These are phyloP conservation scores for Ursus arctos DNA, from an alignment of 2,113 vertebrate species.

Conservation along the genomic window DNA sequence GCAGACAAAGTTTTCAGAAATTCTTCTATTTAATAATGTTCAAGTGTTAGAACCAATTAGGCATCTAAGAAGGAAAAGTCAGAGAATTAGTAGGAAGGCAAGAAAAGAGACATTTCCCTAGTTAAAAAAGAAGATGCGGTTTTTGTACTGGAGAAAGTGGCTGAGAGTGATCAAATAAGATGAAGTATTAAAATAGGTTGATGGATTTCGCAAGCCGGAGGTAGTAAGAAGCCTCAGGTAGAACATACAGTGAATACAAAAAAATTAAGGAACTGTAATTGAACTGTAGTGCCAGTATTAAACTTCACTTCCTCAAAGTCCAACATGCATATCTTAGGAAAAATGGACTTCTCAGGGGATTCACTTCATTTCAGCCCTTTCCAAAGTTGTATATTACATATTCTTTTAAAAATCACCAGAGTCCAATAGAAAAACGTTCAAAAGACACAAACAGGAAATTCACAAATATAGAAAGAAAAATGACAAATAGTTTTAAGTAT, in stretches of 20 bases:
- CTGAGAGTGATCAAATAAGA: not conserved
- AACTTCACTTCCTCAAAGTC: not conserved
- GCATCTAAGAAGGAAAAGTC: not conserved
- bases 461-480: constrained; percentile 12
- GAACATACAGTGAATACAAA: not conserved
- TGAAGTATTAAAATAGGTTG: not conserved
- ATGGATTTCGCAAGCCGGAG: not conserved
- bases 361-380: not conserved
- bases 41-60: not conserved
- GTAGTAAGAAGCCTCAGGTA: not conserved
- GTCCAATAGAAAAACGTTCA: not conserved
- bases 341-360: not conserved
- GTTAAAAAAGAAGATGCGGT: not conserved
- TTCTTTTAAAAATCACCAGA: not conserved
- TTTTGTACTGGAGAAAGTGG: not conserved
- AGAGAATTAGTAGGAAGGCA: not conserved
- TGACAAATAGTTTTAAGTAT: not conserved
- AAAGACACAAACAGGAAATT: not conserved
- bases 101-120: not conserved
- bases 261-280: not conserved
- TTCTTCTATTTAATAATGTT: not conserved
- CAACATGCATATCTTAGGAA: not conserved
- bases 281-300: not conserved
- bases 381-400: not conserved
- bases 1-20: not conserved